phyloP scores from a whole-genome alignment of 2,113 vertebrate species.

The Thunnus maccoyii region DNA sequence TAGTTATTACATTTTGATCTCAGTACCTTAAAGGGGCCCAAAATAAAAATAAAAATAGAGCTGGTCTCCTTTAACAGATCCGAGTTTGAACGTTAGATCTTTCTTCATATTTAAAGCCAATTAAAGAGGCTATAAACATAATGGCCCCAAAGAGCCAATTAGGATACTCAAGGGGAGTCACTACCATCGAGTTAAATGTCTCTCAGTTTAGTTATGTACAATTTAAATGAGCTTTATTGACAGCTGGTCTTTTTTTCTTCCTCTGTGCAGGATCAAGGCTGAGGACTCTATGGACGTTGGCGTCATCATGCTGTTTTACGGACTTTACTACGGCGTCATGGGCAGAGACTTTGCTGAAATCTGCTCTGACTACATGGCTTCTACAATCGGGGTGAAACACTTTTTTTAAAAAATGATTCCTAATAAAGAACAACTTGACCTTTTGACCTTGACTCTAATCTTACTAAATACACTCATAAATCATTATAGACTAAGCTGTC shows the following conservation, averaged over 20 bases:
- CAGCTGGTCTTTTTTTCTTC: neutral
- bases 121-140: too few relatives aligned
- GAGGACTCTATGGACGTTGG: slow-evolving; percentile 85
- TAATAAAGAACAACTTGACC: neutral
- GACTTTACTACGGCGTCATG: slow-evolving; percentile 82
- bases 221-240: neutral
- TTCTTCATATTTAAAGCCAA: too few relatives aligned
- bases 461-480: too few relatives aligned
- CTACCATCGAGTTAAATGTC: neutral
- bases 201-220: neutral
- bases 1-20: too few relatives aligned
- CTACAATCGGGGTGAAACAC: slow-evolving; percentile 75
- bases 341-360: slow-evolving; percentile 84
- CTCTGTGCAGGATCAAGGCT: slow-evolving; percentile 75
- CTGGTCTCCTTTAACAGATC: too few relatives aligned
- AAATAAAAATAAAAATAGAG: too few relatives aligned
- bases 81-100: too few relatives aligned
- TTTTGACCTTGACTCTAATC: neutral
- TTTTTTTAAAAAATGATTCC: too few relatives aligned
- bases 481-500: too few relatives aligned
- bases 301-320: slow-evolving; percentile 82
- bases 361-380: slow-evolving; percentile 86
- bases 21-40: too few relatives aligned
- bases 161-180: too few relatives aligned
- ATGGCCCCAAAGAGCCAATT: too few relatives aligned